Evolutionary conservation across 2,888 invertebrate species (phyloP).

Genomic region (Spodoptera littoralis): DNA sequence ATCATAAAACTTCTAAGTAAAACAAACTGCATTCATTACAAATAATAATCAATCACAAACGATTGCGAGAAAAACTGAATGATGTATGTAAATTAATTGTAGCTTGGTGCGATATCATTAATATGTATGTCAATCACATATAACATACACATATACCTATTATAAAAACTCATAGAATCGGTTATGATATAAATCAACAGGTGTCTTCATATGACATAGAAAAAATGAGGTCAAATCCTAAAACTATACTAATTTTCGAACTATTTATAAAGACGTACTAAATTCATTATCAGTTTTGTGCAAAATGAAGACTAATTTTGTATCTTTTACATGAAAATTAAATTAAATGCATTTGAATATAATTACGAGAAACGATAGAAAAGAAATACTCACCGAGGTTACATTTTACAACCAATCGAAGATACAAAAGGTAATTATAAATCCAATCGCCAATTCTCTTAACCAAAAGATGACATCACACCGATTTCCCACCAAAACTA

Average conservation of each 20-base stretch:
- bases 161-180: slow-evolving; percentile 14
- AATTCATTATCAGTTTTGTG: too few relatives aligned
- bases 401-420: slow-evolving; percentile 45
- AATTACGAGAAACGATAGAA: neutral
- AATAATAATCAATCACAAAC: neutral
- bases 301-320: too few relatives aligned
- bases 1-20: too few relatives aligned
- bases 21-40: too few relatives aligned
- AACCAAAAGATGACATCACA: slow-evolving; percentile 16
- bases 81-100: neutral
- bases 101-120: neutral
- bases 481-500: slow-evolving; percentile 56
- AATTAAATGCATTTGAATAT: neutral
- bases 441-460: slow-evolving; percentile 1
- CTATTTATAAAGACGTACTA: neutral
- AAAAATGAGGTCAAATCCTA: slow-evolving; percentile 28
- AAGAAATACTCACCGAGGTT: slow-evolving; percentile 42
- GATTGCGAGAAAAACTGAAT: neutral
- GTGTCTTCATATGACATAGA: slow-evolving; percentile 65
- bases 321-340: neutral
- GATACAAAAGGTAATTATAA: slow-evolving; percentile 11
- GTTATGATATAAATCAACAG: slow-evolving; percentile 65
- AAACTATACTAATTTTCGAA: slow-evolving; percentile 1
- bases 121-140: slow-evolving; percentile 14
- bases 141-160: neutral